Evolutionary conservation across 2,113 vertebrate species (phyloP).

Genomic region (Salvelinus alpinus): DNA sequence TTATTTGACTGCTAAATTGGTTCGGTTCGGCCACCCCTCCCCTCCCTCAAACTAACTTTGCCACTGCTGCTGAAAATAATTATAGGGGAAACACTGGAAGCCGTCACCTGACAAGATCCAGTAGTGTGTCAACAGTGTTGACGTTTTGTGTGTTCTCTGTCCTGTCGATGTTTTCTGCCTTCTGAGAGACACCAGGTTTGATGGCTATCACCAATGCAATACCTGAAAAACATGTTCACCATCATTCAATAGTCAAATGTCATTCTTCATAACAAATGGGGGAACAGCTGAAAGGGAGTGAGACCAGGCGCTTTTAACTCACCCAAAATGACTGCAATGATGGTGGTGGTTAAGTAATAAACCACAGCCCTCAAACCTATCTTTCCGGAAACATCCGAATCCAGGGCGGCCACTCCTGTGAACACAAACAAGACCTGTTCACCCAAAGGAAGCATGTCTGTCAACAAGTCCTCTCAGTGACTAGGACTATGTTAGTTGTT

Average conservation of each 20-base stretch:
- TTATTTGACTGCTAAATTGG: too few relatives aligned
- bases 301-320: slow-evolving; percentile 41
- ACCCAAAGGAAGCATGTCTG: neutral
- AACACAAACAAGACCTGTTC: slow-evolving; percentile 12
- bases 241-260: too few relatives aligned
- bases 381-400: slow-evolving; percentile 91
- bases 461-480: too few relatives aligned
- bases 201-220: slow-evolving; percentile 91
- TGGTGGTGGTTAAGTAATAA: slow-evolving; percentile 93
- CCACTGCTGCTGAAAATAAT: too few relatives aligned
- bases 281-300: neutral
- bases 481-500: too few relatives aligned
- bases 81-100: neutral
- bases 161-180: slow-evolving; percentile 82
- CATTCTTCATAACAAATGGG: too few relatives aligned
- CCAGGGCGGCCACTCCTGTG: slow-evolving; percentile 91
- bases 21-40: too few relatives aligned
- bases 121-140: slow-evolving; percentile 88
- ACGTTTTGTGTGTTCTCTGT: slow-evolving; percentile 86
- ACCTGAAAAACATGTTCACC: slow-evolving; percentile 67
- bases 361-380: slow-evolving; percentile 89
- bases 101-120: slow-evolving; percentile 92
- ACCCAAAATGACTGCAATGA: slow-evolving; percentile 93
- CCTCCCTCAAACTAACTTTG: too few relatives aligned
- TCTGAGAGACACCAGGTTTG: slow-evolving; percentile 91